A percentile compares a stretch with the other conserved stretches of the same genome.
Evolutionary conservation across 1,140 invertebrate species (phyloP).

Genomic region (Fopius arisanus): DNA sequence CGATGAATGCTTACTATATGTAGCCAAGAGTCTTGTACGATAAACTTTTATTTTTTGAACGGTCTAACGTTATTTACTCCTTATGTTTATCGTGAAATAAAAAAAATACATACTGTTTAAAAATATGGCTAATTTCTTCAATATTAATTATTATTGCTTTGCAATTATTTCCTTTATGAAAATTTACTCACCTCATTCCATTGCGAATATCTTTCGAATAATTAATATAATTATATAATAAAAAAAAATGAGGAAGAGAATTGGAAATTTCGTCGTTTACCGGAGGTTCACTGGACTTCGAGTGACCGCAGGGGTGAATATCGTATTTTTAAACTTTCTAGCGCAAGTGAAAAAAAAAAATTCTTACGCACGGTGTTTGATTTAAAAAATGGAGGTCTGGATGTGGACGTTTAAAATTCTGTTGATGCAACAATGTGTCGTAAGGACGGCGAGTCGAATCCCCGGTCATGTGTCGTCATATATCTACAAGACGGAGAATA

Average conservation of each 20-base stretch:
- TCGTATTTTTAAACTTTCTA: too few species aligned
- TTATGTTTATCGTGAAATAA: constrained; percentile 15
- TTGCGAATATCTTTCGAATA: too few species aligned
- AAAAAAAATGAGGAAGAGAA: too few species aligned
- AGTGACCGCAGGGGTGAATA: too few species aligned
- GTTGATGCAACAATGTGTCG: constrained; percentile 35
- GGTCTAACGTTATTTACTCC: constrained; percentile 38
- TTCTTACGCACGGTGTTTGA: neutral
- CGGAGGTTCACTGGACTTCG: too few species aligned
- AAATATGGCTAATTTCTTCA: neutral
- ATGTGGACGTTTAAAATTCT: constrained; percentile 15
- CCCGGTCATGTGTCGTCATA: constrained; percentile 11
- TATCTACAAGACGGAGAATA: neutral
- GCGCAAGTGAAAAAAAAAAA: too few species aligned
- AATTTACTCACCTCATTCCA: too few species aligned
- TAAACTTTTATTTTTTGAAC: constrained; percentile 53
- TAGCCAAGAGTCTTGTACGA: neutral
- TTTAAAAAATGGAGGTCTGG: neutral
- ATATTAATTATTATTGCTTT: too few species aligned
- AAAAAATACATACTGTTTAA: constrained; percentile 11
- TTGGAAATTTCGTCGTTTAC: too few species aligned
- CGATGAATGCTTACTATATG: neutral
- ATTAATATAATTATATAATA: too few species aligned
- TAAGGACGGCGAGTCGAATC: constrained; percentile 35
- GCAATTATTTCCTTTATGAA: too few species aligned